Evolutionary conservation across 2,888 invertebrate species (phyloP), one percentile per base, ranked within the genome.

Genomic region (Synanthedon vespiformis): DNA sequence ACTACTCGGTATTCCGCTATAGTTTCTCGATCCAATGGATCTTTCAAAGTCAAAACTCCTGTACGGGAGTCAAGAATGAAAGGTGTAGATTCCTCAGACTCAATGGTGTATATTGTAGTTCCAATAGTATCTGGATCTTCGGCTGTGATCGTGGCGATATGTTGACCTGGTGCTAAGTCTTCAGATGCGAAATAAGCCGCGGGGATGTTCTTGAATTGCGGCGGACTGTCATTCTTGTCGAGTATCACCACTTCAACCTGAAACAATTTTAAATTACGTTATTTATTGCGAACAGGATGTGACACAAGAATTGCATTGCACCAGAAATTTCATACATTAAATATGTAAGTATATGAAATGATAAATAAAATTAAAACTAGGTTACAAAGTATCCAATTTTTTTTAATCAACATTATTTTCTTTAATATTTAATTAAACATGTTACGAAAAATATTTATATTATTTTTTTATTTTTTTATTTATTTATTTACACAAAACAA

Each of bases 191-290:
- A 89, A 74, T 92, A 94, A 51, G 90, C 90, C 63, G 92, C 84
- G 13, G 93, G 93, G 40, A 92, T 90, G 58, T 92, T 91, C 63
- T 91, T 91, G 88, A 96, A 95, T 53, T 92, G 91, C 3, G 98
- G 98, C n/a, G 97, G 96, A 68, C 95, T 96, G 88, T 98, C 98
- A 79, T 98, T 98, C 81, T 94, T 94, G 85, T 98, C 98, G 74
- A 94, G 78, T 52, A 97, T 93, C 54, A 91, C 92, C 62, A 97
- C 92, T 77, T 91, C 91, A 63, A 96, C 94, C 96, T 97, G 92
- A 44, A 44, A 44, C 44, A 44, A 44, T n/a, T 8, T 44, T 22
- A 90, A 91, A 64, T 61, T 72, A 67, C 65, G 77, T 67, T 57
- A 58, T 16, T 13, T 40, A 49, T 12, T 27, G 22, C 11, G 8